A percentile compares a stretch with the other conserved stretches of the same genome.
Conservation (phyloP, 37 sponge, comb jelly and placozoan genomes). For the Amphimedon queenslandica region DNA sequence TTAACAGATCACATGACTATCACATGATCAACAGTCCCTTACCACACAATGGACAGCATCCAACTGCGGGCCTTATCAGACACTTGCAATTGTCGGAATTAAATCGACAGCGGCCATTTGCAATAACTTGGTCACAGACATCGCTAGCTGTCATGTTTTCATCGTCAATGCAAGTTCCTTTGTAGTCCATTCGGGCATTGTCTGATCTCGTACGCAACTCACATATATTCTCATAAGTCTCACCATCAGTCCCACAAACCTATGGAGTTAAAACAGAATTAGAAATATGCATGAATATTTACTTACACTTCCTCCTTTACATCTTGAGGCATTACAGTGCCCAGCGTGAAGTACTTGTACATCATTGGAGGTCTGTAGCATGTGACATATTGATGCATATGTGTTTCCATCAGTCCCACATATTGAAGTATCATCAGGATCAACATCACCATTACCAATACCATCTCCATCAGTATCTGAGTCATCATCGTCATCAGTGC, state of each 20-base stretch:
- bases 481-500: neutral
- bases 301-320: slow-evolving; percentile 31
- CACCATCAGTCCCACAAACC: slow-evolving; percentile 55
- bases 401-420: slow-evolving; percentile 44
- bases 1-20: too few relatives aligned
- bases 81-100: slow-evolving; percentile 9
- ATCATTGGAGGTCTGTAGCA: slow-evolving; percentile 24
- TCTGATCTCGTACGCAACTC: slow-evolving; percentile 21
- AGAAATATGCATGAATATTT: too few relatives aligned
- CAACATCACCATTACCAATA: neutral
- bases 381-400: slow-evolving; percentile 25
- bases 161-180: slow-evolving; percentile 15
- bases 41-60: slow-evolving; percentile 62
- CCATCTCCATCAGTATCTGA: neutral
- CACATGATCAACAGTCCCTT: too few relatives aligned
- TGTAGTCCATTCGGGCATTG: slow-evolving; percentile 39
- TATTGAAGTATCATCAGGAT: slow-evolving; percentile 3
- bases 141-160: neutral
- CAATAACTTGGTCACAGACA: slow-evolving; percentile 15
- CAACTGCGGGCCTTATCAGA: slow-evolving; percentile 29
- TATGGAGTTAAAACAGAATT: too few relatives aligned
- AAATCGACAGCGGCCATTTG: neutral
- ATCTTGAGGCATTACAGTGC: slow-evolving; percentile 17
- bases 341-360: slow-evolving; percentile 30
- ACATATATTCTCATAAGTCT: slow-evolving; percentile 45